Conservation (phyloP, 2,113 vertebrate genomes). For the Pogona vitticeps region DNA sequence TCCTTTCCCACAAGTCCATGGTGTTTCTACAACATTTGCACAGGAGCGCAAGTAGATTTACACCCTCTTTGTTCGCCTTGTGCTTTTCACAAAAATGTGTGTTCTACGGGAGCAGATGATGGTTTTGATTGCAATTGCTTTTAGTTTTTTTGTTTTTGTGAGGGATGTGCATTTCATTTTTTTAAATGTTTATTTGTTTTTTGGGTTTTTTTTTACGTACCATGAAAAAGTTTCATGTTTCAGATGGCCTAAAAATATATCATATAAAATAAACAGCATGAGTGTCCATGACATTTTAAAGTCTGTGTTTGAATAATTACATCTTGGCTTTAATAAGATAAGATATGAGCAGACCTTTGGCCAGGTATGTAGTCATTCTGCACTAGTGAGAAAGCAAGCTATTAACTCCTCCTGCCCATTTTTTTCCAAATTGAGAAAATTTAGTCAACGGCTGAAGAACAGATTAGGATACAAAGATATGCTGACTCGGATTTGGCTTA, state of each 20-base stretch:
- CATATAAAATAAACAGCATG: not conserved
- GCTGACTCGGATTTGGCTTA: not conserved
- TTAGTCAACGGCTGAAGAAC: not conserved
- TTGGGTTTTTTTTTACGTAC: not conserved
- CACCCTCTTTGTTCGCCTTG: not conserved
- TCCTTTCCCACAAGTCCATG: not conserved
- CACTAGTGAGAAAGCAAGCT: not conserved
- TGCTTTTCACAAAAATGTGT: not conserved
- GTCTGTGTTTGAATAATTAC: not conserved
- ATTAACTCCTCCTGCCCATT: not conserved
- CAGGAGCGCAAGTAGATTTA: not conserved
- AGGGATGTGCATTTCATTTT: not conserved
- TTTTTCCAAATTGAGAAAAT: not conserved
- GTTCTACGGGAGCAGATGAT: not conserved
- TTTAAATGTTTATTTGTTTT: not conserved
- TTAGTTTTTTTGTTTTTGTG: not conserved
- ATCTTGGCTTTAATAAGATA: not conserved
- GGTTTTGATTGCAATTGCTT: not conserved
- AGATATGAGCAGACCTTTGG: not conserved
- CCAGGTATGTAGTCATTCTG: not conserved
- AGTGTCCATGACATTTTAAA: not conserved
- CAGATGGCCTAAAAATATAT: not conserved
- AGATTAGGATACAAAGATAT: not conserved
- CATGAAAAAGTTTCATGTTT: not conserved
- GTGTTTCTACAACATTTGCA: not conserved